Conservation (phyloP, 2,888 invertebrate species). For the Erannis defoliaria region DNA sequence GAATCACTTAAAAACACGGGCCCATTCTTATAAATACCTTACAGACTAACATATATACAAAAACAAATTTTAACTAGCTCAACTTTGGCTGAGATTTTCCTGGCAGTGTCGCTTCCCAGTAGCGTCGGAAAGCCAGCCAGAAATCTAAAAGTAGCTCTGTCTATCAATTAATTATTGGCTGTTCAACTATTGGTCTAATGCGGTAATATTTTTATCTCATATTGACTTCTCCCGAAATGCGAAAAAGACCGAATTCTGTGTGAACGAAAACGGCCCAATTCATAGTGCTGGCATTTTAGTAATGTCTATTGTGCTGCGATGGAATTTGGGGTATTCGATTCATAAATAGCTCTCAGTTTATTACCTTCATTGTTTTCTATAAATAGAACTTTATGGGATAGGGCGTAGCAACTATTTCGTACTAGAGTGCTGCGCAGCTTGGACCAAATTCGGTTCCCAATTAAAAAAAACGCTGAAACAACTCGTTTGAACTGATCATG, state of each 20-base stretch:
- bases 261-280: not conserved
- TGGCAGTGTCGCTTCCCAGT: too few relatives aligned
- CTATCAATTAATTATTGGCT: too few relatives aligned
- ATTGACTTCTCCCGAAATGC: not conserved
- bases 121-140: too few relatives aligned
- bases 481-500: too few relatives aligned
- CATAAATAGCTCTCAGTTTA: slow-evolving; percentile 10
- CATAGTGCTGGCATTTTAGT: slow-evolving; percentile 4
- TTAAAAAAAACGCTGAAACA: not conserved
- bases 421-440: not conserved
- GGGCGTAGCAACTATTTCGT: not conserved
- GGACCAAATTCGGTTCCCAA: too few relatives aligned
- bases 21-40: too few relatives aligned
- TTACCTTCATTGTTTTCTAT: slow-evolving; percentile 11
- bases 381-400: slow-evolving; percentile 11
- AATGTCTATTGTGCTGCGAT: slow-evolving; percentile 3
- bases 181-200: too few relatives aligned
- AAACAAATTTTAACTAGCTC: too few relatives aligned
- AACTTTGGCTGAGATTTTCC: too few relatives aligned
- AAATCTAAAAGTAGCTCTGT: too few relatives aligned
- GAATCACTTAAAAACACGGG: too few relatives aligned
- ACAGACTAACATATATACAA: too few relatives aligned
- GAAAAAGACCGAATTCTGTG: not conserved
- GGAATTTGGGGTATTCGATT: slow-evolving; percentile 1
- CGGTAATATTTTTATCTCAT: not conserved